These are phyloP conservation scores for Muntiacus reevesi DNA, from an alignment of 2,113 vertebrate species.

Conservation along the genomic window DNA sequence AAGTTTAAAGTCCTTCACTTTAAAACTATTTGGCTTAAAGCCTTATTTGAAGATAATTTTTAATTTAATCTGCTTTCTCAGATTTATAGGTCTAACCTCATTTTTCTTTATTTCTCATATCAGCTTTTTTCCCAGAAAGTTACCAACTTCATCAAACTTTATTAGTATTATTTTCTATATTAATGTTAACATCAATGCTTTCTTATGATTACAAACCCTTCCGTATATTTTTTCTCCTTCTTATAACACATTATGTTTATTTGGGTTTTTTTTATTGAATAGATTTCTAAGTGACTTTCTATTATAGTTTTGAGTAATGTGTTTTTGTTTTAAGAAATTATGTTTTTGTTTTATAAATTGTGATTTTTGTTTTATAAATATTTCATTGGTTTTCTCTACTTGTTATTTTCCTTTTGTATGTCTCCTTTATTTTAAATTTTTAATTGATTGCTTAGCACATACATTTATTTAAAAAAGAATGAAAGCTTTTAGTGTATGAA, in stretches of 20 bases:
- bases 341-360: not conserved
- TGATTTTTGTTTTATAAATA: not conserved
- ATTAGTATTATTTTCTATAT: not conserved
- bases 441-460: not conserved
- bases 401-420: not conserved
- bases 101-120: not conserved
- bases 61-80: not conserved
- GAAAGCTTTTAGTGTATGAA: not conserved
- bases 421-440: not conserved
- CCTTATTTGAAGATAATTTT: not conserved
- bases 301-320: not conserved
- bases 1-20: not conserved
- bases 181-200: not conserved
- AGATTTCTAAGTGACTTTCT: constrained; percentile 10
- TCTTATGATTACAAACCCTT: not conserved
- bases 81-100: not conserved
- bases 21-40: not conserved
- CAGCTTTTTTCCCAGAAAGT: not conserved
- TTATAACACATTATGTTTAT: constrained; percentile 5
- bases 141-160: not conserved
- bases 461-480: not conserved
- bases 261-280: not conserved
- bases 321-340: not conserved
- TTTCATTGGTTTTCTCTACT: not conserved
- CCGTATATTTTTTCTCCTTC: not conserved